phyloP scores from a whole-genome alignment of 1,140 invertebrate genomes.

The Pseudomyrmex dendroicus region DNA sequence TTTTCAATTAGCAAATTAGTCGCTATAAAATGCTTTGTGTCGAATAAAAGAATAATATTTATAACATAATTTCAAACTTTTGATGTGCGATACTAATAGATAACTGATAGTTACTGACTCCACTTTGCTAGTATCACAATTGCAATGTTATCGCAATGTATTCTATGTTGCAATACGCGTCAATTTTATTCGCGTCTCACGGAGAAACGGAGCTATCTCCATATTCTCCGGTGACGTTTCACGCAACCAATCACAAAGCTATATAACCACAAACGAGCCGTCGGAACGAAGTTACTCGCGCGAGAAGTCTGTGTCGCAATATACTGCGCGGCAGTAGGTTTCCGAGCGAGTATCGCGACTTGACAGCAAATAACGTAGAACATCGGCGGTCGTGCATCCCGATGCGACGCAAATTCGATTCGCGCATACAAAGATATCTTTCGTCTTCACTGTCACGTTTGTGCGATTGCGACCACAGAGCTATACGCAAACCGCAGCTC shows the following conservation, averaged over 20 bases:
- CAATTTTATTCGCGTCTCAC: neutral
- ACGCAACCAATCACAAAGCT: slow-evolving; percentile 17
- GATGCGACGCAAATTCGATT: slow-evolving; percentile 13
- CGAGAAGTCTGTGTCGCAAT: slow-evolving; percentile 1
- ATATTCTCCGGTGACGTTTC: slow-evolving; percentile 12
- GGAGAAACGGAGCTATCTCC: neutral
- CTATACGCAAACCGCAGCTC: neutral
- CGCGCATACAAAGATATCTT: neutral
- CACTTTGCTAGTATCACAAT: neutral
- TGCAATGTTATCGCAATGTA: neutral
- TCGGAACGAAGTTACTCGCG: slow-evolving; percentile 23
- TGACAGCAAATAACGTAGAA: slow-evolving; percentile 2
- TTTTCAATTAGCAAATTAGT: too few relatives aligned
- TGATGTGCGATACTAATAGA: too few relatives aligned
- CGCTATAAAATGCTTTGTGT: neutral
- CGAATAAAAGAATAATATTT: neutral
- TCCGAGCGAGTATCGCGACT: slow-evolving; percentile 4
- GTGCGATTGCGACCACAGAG: neutral
- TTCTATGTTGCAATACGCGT: neutral
- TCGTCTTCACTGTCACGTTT: neutral
- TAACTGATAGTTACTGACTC: too few relatives aligned
- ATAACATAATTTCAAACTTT: neutral
- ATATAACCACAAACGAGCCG: slow-evolving; percentile 33
- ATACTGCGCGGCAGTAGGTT: neutral
- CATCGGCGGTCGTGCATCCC: neutral